Evolutionary conservation across 2,888 invertebrate species (phyloP).

Genomic region (Sussaba pulchella): DNA sequence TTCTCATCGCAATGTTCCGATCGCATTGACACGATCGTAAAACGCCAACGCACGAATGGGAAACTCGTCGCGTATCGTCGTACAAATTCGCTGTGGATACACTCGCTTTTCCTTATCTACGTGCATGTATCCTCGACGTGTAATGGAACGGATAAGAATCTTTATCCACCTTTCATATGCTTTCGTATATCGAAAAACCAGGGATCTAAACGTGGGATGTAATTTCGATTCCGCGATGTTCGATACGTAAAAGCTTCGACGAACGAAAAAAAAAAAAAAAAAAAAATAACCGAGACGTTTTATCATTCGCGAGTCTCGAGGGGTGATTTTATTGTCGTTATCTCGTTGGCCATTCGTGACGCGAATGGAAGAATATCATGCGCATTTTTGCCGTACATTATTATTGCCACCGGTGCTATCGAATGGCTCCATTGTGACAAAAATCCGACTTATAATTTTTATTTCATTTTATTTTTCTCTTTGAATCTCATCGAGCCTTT

Average conservation of each 20-base stretch:
- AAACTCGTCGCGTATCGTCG: conserved; percentile 1
- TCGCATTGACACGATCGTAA: conserved; percentile 29
- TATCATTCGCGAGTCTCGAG: conserved; percentile 13
- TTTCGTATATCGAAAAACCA: neutral
- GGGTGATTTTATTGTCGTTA: neutral
- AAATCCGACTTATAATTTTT: neutral
- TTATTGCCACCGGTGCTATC: neutral
- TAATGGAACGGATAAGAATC: conserved; percentile 22
- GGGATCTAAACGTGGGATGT: neutral
- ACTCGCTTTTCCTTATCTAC: neutral
- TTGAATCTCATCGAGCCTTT: too few species aligned
- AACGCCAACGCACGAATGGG: conserved; percentile 31
- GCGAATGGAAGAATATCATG: neutral
- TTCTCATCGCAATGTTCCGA: conserved; percentile 32
- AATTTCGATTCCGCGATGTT: neutral
- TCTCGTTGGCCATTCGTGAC: conserved; percentile 66
- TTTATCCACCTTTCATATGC: conserved; percentile 2
- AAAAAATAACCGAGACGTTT: conserved; percentile 13
- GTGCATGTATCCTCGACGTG: conserved; percentile 1
- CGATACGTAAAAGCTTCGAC: neutral
- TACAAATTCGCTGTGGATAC: conserved; percentile 1
- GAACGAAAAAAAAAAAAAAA: too few species aligned
- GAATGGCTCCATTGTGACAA: conserved; percentile 19
- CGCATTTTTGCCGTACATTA: neutral
- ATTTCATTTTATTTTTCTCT: neutral